phyloP scores from a whole-genome alignment of 2,797 vertebrate species.

The Cossypha caffra region DNA sequence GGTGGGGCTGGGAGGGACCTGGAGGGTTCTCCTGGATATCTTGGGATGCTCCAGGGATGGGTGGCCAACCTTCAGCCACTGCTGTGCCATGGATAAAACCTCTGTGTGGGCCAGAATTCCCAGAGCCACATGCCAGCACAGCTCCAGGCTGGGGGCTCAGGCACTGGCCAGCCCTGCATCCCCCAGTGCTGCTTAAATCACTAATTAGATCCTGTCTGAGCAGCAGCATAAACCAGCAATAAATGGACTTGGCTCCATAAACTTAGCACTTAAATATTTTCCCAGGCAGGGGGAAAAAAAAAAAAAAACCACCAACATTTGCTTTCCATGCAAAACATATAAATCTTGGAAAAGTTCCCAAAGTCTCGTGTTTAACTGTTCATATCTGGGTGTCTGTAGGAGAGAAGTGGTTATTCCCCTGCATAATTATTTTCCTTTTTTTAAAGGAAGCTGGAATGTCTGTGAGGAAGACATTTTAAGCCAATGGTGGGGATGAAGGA shows the following conservation, averaged over 20 bases:
- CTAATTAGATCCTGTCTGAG: background rate
- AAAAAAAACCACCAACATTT: conserved; percentile 15
- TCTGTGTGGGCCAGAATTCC: background rate
- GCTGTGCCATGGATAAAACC: accelerated
- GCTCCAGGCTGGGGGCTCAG: accelerated
- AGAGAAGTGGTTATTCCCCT: background rate
- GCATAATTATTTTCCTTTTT: background rate
- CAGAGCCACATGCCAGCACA: background rate
- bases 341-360: conserved; percentile 61
- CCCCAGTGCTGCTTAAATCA: background rate
- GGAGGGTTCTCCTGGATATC: background rate
- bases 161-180: accelerated
- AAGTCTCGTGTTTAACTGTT: conserved; percentile 6
- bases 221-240: background rate
- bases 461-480: background rate
- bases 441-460: background rate
- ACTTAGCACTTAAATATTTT: conserved; percentile 52
- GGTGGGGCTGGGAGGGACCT: background rate
- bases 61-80: background rate
- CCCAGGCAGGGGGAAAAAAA: background rate
- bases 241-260: conserved; percentile 45
- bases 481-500: background rate
- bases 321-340: conserved; percentile 61
- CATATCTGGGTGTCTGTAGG: background rate
- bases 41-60: background rate